phyloP scores from a whole-genome alignment of 2,888 invertebrate genomes.

The Cerastis rubricosa region DNA sequence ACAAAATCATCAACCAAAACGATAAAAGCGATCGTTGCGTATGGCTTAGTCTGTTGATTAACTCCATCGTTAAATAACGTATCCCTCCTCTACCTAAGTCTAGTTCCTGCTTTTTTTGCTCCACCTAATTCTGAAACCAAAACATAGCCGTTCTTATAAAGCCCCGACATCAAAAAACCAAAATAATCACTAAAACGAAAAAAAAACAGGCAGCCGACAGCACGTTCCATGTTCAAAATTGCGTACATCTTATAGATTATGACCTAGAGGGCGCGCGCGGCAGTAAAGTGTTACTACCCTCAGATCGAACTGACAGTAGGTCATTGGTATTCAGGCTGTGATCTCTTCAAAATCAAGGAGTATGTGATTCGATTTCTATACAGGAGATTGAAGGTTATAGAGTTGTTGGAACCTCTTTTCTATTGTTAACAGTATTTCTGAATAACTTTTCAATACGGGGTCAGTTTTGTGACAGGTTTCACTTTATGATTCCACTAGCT shows the following conservation, averaged over 20 bases:
- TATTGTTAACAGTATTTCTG: not conserved
- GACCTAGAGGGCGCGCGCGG: conserved; percentile 67
- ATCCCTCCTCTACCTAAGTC: not conserved
- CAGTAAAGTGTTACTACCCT: conserved; percentile 66
- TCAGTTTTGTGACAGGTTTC: not conserved
- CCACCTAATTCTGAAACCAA: not conserved
- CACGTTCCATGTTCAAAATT: conserved; percentile 59
- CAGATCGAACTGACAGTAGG: conserved; percentile 71
- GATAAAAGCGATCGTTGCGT: no score
- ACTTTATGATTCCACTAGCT: no score
- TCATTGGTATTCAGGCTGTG: conserved; percentile 85
- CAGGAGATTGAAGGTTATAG: conserved; percentile 72
- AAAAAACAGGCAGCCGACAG: conserved; percentile 14
- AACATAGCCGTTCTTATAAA: not conserved
- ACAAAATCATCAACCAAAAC: no score
- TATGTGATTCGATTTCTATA: conserved; percentile 90
- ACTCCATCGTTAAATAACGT: not conserved
- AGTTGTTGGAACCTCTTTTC: conserved; percentile 65
- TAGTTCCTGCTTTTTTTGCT: not conserved
- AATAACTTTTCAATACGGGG: not conserved
- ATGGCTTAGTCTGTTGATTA: not conserved
- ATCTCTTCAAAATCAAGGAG: conserved; percentile 89
- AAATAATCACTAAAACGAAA: conserved; percentile 29
- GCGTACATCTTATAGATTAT: conserved; percentile 70
- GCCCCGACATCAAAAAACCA: not conserved